Evolutionary conservation across 1,140 invertebrate species (phyloP), one percentile per base, ranked within the genome.

Genomic region (Gryon sp.): DNA sequence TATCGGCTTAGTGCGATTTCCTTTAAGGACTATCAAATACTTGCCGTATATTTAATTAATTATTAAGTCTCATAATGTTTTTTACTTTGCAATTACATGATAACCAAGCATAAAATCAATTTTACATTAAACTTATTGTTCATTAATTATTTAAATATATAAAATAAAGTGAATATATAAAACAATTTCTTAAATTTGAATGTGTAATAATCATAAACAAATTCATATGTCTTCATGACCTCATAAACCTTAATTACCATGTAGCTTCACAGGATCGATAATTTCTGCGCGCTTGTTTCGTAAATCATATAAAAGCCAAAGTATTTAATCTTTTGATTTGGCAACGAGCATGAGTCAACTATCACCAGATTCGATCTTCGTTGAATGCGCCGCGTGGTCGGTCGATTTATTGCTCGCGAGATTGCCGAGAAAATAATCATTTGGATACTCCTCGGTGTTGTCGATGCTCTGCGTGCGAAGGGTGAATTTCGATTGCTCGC

Each of bases 401-500:
- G 1, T 22, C 68, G 41, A 70, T 76, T 76, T 76, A 76, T 76
- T 69, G 73, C 36, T 53, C 40, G 57, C 66, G n/a, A n/a, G n/a
- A n/a, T n/a, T n/a, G 41, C 62, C 65, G 41, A 26, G 52, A 65
- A 74, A 80, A 80, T 80, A 76, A 74, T 79, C 40, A 65, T 80
- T 77, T 26, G 46, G 68, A 76, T 62, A 55, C 60, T 55, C 62
- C n/a, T n/a, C n/a, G n/a, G 57, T 40, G 28, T 19, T 11, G 59
- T 65, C 74, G 62, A 73, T 50, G n/a, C n/a, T 18, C 19, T 30
- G 63, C n/a, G 32, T 40, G 45, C 72, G 59, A 81, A 53, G 76
- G 72, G 65, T 80, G 79, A 74, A 79, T 76, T 79, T 79, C 79
- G 82, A 85, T 84, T 78, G 83, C 82, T 80, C 77, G 75, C 79